Percentiles rank a stretch among this genome's conserved stretches.
phyloP scores from a whole-genome alignment of 2,797 vertebrate species.

The Sphenopsis melanotis region DNA sequence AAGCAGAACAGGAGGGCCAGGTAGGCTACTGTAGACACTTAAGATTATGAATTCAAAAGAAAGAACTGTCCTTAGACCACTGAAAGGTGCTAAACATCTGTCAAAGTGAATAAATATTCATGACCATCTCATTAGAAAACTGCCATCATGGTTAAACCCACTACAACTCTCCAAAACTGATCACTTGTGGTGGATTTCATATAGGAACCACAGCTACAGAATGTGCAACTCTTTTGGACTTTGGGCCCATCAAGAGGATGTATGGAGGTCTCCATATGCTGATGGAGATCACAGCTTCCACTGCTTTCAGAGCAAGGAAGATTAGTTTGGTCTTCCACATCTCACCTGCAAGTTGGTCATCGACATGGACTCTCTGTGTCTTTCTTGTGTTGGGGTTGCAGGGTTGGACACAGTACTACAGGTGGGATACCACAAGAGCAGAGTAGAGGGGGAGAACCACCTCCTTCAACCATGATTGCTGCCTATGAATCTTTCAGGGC shows the following conservation, averaged over 20 bases:
- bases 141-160: neutral
- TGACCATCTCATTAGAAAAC: neutral
- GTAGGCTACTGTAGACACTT: neutral
- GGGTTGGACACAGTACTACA: neutral
- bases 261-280: neutral
- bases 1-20: neutral
- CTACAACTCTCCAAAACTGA: neutral
- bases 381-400: neutral
- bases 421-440: neutral
- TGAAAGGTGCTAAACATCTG: neutral
- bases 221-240: neutral
- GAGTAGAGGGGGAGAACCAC: neutral
- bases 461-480: neutral
- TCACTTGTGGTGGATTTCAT: neutral
- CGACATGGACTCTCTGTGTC: fast-evolving
- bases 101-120: neutral
- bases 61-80: neutral
- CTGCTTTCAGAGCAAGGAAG: neutral
- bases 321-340: neutral
- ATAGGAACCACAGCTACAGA: neutral
- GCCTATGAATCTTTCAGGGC: neutral
- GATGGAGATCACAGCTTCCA: neutral
- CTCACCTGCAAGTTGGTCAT: neutral
- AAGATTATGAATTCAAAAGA: neutral
- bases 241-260: neutral